A percentile compares a stretch with the other conserved stretches of the same genome.
Conservation (phyloP, 2,113 vertebrate genomes). For the Cromileptes altivelis region DNA sequence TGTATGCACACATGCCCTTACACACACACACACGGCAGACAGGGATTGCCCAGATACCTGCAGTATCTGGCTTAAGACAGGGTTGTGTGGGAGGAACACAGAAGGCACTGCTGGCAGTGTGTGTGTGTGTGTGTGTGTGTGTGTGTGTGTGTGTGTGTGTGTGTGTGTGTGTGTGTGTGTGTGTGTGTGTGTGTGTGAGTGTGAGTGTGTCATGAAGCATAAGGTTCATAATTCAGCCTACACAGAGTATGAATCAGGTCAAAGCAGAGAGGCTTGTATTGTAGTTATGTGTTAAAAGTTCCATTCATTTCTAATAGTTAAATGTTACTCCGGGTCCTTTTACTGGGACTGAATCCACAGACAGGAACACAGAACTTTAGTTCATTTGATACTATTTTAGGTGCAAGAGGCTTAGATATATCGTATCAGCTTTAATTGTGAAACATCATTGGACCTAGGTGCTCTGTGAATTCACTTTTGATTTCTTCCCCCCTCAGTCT, state of each 20-base stretch:
- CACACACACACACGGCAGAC: conserved; percentile 44
- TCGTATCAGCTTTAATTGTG: neutral
- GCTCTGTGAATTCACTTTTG: neutral
- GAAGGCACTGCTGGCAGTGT: conserved; percentile 57
- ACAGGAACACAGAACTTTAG: neutral
- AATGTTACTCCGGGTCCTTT: conserved; percentile 25
- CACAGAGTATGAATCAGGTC: conserved; percentile 59
- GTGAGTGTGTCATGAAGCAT: conserved; percentile 24
- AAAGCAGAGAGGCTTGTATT: conserved; percentile 45
- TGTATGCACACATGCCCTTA: conserved; percentile 24
- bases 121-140: conserved; percentile 29
- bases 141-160: conserved; percentile 31
- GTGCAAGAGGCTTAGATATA: neutral
- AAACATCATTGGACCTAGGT: neutral
- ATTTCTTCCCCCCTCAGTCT: conserved; percentile 78
- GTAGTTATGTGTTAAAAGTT: conserved; percentile 42
- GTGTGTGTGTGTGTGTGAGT: conserved; percentile 29
- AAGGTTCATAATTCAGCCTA: conserved; percentile 57
- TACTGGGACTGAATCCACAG: neutral
- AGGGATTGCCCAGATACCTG: conserved; percentile 72
- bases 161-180: conserved; percentile 28
- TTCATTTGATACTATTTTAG: neutral
- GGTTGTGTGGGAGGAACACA: conserved; percentile 71
- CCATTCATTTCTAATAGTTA: conserved; percentile 54
- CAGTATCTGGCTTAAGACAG: conserved; percentile 68